phyloP scores from a whole-genome alignment of 2,888 invertebrate genomes.

The Seira musarum region DNA sequence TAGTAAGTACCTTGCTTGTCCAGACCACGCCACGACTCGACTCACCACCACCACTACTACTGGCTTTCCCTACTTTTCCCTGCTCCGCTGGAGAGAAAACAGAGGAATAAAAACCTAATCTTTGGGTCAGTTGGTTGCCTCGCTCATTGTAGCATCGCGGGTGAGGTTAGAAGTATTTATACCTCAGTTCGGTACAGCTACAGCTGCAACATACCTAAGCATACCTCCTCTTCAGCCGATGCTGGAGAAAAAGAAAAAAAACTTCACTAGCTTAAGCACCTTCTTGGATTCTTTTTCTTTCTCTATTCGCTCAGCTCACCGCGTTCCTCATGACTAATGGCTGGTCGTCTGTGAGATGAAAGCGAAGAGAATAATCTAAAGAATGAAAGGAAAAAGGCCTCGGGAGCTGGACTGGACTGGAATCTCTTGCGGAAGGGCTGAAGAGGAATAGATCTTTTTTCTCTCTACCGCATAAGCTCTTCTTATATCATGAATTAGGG shows the following conservation, averaged over 20 bases:
- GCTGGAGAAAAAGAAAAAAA: neutral
- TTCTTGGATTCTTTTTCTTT: conserved; percentile 16
- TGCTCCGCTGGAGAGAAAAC: neutral
- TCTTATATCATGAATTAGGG: no score
- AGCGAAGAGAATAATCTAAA: conserved; percentile 46
- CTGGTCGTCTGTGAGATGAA: conserved; percentile 49
- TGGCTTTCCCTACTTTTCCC: no score
- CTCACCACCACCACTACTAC: neutral
- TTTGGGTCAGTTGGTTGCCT: conserved; percentile 44
- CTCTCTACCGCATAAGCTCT: no score
- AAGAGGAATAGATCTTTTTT: no score
- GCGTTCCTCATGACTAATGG: conserved; percentile 50
- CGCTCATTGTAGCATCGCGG: conserved; percentile 24
- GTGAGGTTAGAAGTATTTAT: conserved; percentile 34
- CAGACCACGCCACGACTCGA: neutral
- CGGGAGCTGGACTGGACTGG: no score
- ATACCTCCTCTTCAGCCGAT: conserved; percentile 1
- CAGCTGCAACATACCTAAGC: neutral
- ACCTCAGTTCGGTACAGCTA: no score
- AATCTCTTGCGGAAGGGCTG: no score
- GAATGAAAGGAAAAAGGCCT: conserved; percentile 37
- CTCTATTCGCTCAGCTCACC: no score
- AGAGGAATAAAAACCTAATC: conserved; percentile 36
- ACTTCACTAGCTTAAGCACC: neutral
- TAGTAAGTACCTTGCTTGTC: no score